Evolutionary conservation across 2,888 invertebrate species (phyloP).

Genomic region (Mesochorus sp.): DNA sequence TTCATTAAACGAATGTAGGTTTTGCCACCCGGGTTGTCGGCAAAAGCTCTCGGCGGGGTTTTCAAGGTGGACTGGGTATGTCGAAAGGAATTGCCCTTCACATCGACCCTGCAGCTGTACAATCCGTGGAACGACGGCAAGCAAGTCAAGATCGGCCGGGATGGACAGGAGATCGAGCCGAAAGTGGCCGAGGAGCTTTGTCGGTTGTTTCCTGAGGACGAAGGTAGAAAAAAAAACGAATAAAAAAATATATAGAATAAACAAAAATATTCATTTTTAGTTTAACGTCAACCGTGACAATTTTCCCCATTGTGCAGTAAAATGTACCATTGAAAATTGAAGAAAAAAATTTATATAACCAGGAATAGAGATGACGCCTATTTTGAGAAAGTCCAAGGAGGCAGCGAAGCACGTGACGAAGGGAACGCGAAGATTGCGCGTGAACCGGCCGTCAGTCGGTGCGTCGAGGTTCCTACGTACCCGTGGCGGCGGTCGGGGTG

Average conservation of each 20-base stretch:
- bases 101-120: slow-evolving; percentile 94
- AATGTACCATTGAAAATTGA: background rate
- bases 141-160: slow-evolving; percentile 99
- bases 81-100: slow-evolving; percentile 96
- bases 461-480: slow-evolving; percentile 77
- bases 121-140: slow-evolving; percentile 99
- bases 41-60: slow-evolving; percentile 96
- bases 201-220: slow-evolving; percentile 96
- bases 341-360: slow-evolving; percentile 36
- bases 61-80: slow-evolving; percentile 99
- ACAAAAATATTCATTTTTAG: background rate
- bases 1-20: no score
- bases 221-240: slow-evolving; percentile 83
- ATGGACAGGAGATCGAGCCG: slow-evolving; percentile 99
- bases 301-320: background rate
- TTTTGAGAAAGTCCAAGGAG: slow-evolving; percentile 93
- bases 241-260: background rate
- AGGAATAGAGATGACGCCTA: slow-evolving; percentile 92
- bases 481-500: slow-evolving; percentile 76
- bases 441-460: slow-evolving; percentile 73
- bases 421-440: slow-evolving; percentile 83
- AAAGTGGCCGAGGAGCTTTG: slow-evolving; percentile 97
- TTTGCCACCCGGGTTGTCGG: slow-evolving; percentile 95
- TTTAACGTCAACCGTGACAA: no score
- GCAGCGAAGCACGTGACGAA: slow-evolving; percentile 87